phyloP scores from a whole-genome alignment of 2,113 vertebrate species.

The Heterochromis multidens region DNA sequence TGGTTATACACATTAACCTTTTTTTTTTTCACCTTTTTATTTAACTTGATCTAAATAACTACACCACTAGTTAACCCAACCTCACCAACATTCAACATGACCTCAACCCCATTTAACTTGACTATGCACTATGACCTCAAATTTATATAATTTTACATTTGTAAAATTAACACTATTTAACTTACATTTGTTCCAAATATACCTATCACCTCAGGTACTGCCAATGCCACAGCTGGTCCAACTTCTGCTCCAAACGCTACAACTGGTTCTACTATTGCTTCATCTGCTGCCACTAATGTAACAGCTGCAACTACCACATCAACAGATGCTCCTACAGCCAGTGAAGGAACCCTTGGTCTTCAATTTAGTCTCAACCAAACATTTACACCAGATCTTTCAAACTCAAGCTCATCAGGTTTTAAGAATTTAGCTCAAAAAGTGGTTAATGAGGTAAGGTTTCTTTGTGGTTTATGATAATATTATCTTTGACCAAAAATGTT shows the following conservation, averaged over 20 bases:
- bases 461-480: not conserved
- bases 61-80: not conserved
- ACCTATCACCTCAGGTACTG: not conserved
- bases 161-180: not conserved
- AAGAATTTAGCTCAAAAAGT: not conserved
- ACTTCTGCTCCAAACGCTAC: not conserved
- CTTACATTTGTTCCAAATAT: not conserved
- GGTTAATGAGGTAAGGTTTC: not conserved
- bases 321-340: conserved; percentile 18
- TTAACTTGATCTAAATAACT: too few relatives aligned
- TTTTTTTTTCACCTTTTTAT: too few relatives aligned
- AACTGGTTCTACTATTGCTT: not conserved
- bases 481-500: too few relatives aligned
- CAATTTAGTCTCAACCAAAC: not conserved
- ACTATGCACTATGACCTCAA: not conserved
- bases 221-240: not conserved
- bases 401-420: not conserved
- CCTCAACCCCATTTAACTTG: not conserved
- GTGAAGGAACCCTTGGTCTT: conserved; percentile 20
- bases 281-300: not conserved
- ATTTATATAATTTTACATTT: not conserved
- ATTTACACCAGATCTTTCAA: conserved; percentile 8
- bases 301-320: not conserved
- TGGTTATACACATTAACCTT: too few relatives aligned
- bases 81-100: not conserved